phyloP scores from a whole-genome alignment of 1,140 invertebrate genomes.

The Archegozetes longisetosus region DNA sequence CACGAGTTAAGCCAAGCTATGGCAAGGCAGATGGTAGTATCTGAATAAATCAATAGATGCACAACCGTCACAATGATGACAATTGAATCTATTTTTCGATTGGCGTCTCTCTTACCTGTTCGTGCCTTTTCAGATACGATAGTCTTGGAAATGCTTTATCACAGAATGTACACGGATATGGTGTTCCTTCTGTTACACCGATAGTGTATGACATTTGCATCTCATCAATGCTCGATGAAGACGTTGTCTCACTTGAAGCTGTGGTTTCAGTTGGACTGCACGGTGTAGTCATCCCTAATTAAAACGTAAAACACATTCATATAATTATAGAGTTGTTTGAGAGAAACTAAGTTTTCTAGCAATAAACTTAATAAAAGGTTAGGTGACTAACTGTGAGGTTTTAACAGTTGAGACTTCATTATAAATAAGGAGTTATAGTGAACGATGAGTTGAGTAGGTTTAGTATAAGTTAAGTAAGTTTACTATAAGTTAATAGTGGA shows the following conservation, averaged over 20 bases:
- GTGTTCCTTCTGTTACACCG: conserved; percentile 51
- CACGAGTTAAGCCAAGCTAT: too few species aligned
- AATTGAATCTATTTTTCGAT: neutral
- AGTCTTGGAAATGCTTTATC: conserved; percentile 72
- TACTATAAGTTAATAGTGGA: too few species aligned
- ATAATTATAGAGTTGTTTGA: too few species aligned
- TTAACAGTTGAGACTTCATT: too few species aligned
- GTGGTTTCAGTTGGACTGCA: neutral
- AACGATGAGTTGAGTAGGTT: too few species aligned
- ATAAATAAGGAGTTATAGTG: too few species aligned
- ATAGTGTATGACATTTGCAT: conserved; percentile 44
- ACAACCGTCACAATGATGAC: neutral
- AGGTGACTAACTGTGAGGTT: too few species aligned
- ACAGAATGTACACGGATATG: conserved; percentile 77
- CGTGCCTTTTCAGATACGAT: conserved; percentile 74
- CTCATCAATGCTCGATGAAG: conserved; percentile 30
- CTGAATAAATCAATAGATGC: too few species aligned
- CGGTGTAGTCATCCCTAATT: neutral
- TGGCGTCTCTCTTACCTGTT: conserved; percentile 49
- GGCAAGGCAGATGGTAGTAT: neutral
- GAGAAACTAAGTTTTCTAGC: too few species aligned
- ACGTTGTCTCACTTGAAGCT: conserved; percentile 31
- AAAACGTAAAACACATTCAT: too few species aligned
- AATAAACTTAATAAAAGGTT: too few species aligned
- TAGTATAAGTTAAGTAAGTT: too few species aligned